phyloP scores from a whole-genome alignment of 2,797 vertebrate species.

The Pseudochaenichthys georgianus region DNA sequence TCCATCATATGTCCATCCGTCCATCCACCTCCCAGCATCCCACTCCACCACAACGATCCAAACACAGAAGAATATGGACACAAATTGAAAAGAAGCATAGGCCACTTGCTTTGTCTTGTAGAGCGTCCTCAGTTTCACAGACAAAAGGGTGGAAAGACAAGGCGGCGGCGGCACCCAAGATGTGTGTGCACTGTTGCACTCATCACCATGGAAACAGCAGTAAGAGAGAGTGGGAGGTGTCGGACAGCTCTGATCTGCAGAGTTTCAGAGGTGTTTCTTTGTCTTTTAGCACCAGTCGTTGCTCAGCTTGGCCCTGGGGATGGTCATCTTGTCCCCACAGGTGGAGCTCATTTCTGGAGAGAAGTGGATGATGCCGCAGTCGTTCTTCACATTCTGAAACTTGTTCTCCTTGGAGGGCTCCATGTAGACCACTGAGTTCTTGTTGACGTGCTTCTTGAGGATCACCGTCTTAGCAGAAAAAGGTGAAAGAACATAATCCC shows the following conservation, averaged over 20 bases:
- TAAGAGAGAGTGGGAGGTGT: slow-evolving; percentile 56
- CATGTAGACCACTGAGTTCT: slow-evolving; percentile 86
- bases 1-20: slow-evolving; percentile 46
- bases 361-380: slow-evolving; percentile 84
- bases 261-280: not conserved
- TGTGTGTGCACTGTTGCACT: slow-evolving; percentile 28
- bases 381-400: slow-evolving; percentile 84
- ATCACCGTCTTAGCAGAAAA: slow-evolving; percentile 81
- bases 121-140: slow-evolving; percentile 55
- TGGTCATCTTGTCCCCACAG: slow-evolving; percentile 82
- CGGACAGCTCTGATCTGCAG: slow-evolving; percentile 53
- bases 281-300: slow-evolving; percentile 76
- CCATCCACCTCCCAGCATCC: slow-evolving; percentile 47
- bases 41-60: slow-evolving; percentile 52
- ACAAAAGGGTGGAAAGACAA: slow-evolving; percentile 44
- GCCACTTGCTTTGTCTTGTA: slow-evolving; percentile 46
- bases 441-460: slow-evolving; percentile 88
- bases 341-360: slow-evolving; percentile 80
- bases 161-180: slow-evolving; percentile 33
- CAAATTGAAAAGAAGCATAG: slow-evolving; percentile 38
- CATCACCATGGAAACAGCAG: slow-evolving; percentile 54
- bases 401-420: slow-evolving; percentile 88
- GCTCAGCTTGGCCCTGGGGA: slow-evolving; percentile 85
- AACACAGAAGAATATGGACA: slow-evolving; percentile 49
- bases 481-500: not conserved